Conservation (phyloP, 2,888 invertebrate species). For the Agonopterix arenella region DNA sequence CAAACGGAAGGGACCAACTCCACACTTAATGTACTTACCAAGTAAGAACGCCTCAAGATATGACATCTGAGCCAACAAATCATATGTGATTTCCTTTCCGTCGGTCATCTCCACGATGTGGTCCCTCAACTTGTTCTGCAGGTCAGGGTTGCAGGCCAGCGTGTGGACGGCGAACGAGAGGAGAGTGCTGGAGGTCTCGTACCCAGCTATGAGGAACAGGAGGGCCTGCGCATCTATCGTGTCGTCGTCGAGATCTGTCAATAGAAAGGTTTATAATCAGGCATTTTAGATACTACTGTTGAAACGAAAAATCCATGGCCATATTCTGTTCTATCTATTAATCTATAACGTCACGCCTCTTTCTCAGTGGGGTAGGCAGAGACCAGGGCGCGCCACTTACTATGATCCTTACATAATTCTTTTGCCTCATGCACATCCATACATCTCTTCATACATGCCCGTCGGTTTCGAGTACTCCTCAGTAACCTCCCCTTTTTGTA, state of each 20-base stretch:
- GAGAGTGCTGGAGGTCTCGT: constrained; percentile 78
- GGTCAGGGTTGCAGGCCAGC: constrained; percentile 60
- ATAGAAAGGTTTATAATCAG: constrained; percentile 12
- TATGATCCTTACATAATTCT: no score
- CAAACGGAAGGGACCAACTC: no score
- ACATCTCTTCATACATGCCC: no score
- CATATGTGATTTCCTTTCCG: constrained; percentile 54
- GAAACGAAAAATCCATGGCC: no score
- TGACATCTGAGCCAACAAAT: constrained; percentile 43
- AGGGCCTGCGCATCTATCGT: constrained; percentile 76
- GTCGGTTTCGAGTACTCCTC: no score
- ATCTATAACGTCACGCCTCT: no score
- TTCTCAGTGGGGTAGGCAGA: no score
- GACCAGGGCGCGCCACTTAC: no score
- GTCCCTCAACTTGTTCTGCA: constrained; percentile 60
- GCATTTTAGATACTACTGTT: background rate
- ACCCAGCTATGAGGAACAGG: constrained; percentile 78
- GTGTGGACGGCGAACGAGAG: constrained; percentile 73
- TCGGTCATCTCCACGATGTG: constrained; percentile 54
- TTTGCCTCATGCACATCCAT: no score
- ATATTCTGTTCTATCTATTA: no score
- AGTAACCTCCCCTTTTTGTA: no score
- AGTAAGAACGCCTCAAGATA: constrained; percentile 58
- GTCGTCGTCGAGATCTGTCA: constrained; percentile 64
- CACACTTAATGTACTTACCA: no score